Evolutionary conservation across 2,113 vertebrate genomes (phyloP), one percentile per base, ranked within the genome.

Genomic region (Grus americana): DNA sequence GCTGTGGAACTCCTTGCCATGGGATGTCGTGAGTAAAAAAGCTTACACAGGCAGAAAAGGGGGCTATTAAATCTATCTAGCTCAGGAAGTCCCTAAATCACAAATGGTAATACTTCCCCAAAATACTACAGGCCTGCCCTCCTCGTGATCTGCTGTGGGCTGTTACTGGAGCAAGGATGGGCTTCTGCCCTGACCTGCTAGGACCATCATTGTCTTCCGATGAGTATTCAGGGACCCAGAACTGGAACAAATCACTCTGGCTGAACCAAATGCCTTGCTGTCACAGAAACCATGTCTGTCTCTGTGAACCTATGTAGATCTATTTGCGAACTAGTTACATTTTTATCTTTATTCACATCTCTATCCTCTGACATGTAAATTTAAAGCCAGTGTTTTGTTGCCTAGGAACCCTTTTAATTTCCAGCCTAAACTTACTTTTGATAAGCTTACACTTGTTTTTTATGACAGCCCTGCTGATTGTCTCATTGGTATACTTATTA

Each of bases 191-290:
- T 80, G 90, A 55, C 58, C 79, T 2, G 2, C 58, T 22, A 34
- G 90, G 68, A 47, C 85, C 59, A 34, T 42, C 3, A 0, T 17
- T 61, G 18, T 81, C 40, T 68, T 87, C 61, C 1, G 3, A 15
- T 30, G 68, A 71, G 38, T 42, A 34, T 67, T 86, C 49, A 85
- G 70, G 50, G 44, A 76, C 29, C n/a, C 55, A 40, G 68, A 87
- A 68, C 82, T 23, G 58, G 73, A 90, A 72, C 49, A 38, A 79
- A 67, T 87, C 68, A 42, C 49, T 9, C 38, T 54, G 50, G 52
- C 92, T 83, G 80, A 80, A 68, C 68, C 80, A 92, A 44, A 70
- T 84, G 46, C 67, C 68, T 72, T 4, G 12, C 79, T 94, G 57
- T 86, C 92, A 90, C 54, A 92, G 81, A 87, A 79, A 47, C 58